A percentile compares a stretch with the other conserved stretches of the same genome.
Conservation (phyloP, 2,888 invertebrate genomes). For the Lepidocyrtinus sp. region DNA sequence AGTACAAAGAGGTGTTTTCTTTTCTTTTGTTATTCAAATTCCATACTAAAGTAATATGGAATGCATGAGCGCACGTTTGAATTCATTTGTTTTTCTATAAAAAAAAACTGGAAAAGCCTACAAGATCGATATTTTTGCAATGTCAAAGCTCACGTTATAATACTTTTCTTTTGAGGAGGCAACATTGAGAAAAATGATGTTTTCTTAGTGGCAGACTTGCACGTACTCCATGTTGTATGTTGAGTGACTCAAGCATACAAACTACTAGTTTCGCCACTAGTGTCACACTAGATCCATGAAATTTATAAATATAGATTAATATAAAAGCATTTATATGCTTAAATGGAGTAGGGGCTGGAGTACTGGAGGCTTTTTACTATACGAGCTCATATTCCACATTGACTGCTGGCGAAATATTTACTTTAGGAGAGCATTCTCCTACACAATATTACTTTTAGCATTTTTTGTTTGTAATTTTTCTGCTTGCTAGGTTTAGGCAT, state of each 20-base stretch:
- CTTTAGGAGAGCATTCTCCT: not conserved
- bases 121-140: not conserved
- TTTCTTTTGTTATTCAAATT: conserved; percentile 2
- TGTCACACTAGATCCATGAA: no score
- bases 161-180: no score
- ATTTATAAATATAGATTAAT: no score
- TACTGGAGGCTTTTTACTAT: no score
- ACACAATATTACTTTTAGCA: not conserved
- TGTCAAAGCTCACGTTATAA: no score
- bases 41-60: not conserved
- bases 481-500: not conserved
- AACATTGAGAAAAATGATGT: not conserved
- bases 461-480: not conserved
- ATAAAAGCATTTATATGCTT: no score
- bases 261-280: no score
- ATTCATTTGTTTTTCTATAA: not conserved
- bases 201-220: not conserved
- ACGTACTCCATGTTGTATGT: no score
- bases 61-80: conserved; percentile 1
- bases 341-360: no score
- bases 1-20: not conserved
- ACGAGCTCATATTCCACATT: not conserved
- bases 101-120: not conserved
- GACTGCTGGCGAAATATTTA: not conserved
- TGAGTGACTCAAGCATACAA: not conserved